Conservation (phyloP, 2,113 vertebrate genomes). For the Todiramphus chloris region DNA sequence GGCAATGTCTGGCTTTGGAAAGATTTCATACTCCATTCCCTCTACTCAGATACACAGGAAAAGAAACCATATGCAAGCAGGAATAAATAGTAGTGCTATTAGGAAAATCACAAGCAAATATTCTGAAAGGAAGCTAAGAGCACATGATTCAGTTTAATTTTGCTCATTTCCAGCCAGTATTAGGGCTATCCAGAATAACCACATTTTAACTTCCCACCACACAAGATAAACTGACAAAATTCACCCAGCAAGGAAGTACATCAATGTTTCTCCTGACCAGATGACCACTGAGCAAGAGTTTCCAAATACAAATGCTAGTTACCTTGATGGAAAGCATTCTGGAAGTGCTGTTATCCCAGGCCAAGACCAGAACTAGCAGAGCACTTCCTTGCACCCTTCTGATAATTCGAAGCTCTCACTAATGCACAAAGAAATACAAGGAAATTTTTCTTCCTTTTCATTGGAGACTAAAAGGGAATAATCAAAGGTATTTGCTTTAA, state of each 20-base stretch:
- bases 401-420: background rate
- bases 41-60: background rate
- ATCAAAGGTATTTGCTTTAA: background rate
- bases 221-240: background rate
- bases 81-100: background rate
- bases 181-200: background rate
- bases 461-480: accelerated
- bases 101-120: background rate
- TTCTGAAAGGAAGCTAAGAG: background rate
- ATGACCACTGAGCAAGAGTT: background rate
- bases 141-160: background rate
- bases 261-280: background rate
- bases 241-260: background rate
- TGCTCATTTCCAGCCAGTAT: background rate
- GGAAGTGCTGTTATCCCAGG: background rate
- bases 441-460: background rate
- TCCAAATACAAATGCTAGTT: background rate
- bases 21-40: background rate
- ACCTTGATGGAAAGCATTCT: background rate
- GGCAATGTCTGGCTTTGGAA: slow-evolving; percentile 59
- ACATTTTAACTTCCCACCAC: background rate
- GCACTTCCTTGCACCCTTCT: accelerated
- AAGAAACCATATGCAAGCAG: background rate
- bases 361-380: background rate
- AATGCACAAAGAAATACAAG: background rate